Evolutionary conservation across 2,113 vertebrate species (phyloP), one percentile per base, ranked within the genome.

Genomic region (Tenebrosternarchus preto): DNA sequence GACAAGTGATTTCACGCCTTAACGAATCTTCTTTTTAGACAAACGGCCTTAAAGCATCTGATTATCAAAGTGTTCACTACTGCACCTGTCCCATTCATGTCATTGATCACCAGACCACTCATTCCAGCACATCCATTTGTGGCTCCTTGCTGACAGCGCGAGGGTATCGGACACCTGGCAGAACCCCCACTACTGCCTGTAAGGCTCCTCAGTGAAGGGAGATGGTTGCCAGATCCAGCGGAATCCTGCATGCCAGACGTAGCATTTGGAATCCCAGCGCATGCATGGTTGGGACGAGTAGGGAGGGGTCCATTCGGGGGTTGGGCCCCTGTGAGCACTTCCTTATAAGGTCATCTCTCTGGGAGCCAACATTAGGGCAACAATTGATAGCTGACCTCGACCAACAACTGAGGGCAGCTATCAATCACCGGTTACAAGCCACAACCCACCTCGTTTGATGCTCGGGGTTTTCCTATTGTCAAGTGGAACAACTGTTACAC

Each of bases 341-440:
- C 83, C 83, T 60, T 82, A 78, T 53, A 82, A 20, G 83, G 83
- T 78, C 75, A 82, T 84, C 71, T 82, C 71, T 78, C 64, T 57
- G 27, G 6, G 64, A 66, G 46, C 60, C 76, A 81, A 84, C 83
- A 84, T 82, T 76, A 75, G 83, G 64, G 43, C 43, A 50, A 50
- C 43, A 50, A 50, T 50, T 50, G 9, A 50, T 43, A 74, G 57
- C 53, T 81, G 79, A 64, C 53, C 78, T 73, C 78, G 39, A 9
- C 39, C 39, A 9, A 43, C 43, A 50, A 50, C 43, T 12, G 43
- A 27, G 60, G 20, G 71, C 60, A 17, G 43, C 73, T 73, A 73
- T 80, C 46, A 73, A 73, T 73, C 69, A 56, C 78, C 24, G 43
- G 39, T 43, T 43, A 50, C 57, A 22, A 61, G 56, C 50, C 22